Percentiles rank a stretch among this genome's conserved stretches.
These are phyloP conservation scores for Xenus cinereus DNA, from an alignment of 2,113 vertebrate genomes.

Conservation along the genomic window DNA sequence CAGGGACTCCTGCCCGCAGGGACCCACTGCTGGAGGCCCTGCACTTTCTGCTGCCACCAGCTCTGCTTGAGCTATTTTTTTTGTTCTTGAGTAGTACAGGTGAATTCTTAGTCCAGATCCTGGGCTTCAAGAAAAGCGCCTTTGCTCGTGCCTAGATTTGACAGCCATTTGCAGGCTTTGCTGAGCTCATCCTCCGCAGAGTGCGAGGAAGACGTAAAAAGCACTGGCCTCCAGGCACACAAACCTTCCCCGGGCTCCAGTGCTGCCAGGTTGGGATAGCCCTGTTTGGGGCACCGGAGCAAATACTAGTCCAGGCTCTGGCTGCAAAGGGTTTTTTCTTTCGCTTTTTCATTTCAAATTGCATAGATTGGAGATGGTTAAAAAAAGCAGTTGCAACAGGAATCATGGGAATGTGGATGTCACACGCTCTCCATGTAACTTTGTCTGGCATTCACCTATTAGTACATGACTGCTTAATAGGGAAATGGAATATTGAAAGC, in stretches of 20 bases:
- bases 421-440: accelerated
- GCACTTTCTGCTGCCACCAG: accelerated
- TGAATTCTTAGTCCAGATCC: not conserved
- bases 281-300: accelerated
- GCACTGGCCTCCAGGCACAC: not conserved
- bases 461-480: not conserved
- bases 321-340: not conserved
- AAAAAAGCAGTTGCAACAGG: not conserved
- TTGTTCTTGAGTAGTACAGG: accelerated
- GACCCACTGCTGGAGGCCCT: accelerated
- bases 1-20: no score
- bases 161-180: accelerated
- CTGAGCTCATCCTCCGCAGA: not conserved
- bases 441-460: not conserved
- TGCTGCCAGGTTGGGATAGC: not conserved
- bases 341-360: not conserved
- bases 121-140: not conserved
- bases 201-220: accelerated
- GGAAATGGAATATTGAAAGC: not conserved
- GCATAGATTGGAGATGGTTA: not conserved
- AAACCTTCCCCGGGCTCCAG: not conserved
- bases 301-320: not conserved
- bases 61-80: not conserved
- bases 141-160: not conserved
- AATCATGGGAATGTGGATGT: not conserved